Conservation (phyloP, 1,140 invertebrate species). For the Temnothorax longispinosus region DNA sequence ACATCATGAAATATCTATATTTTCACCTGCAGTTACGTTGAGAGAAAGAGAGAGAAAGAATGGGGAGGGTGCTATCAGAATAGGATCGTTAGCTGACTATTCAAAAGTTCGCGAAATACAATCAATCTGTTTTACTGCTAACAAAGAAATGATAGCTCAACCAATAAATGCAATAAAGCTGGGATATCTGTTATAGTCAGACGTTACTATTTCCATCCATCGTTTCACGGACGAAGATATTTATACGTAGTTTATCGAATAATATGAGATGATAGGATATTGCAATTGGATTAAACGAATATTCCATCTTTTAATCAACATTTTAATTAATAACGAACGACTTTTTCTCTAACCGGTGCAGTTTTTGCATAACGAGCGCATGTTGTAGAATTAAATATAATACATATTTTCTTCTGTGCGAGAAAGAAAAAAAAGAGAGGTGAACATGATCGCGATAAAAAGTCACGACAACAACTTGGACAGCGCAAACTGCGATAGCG, state of each 20-base stretch:
- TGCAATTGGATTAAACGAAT: background rate
- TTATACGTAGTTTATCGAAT: background rate
- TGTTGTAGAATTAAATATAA: background rate
- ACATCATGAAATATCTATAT: conserved; percentile 4
- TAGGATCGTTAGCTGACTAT: background rate
- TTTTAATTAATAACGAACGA: background rate
- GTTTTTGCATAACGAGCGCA: background rate
- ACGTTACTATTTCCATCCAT: conserved; percentile 5
- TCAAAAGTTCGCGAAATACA: background rate
- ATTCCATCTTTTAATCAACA: background rate
- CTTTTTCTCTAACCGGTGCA: background rate
- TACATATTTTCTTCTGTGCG: background rate
- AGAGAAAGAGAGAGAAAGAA: no score
- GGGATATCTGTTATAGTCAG: background rate
- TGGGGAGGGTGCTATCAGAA: background rate
- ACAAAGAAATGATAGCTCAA: background rate
- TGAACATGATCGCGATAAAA: background rate
- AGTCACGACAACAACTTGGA: conserved; percentile 3
- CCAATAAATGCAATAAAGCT: conserved; percentile 26
- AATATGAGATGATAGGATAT: background rate
- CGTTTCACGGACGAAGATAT: background rate
- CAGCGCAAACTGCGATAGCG: background rate
- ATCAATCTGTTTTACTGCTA: conserved; percentile 24
- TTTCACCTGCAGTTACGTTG: background rate
- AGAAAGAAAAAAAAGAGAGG: background rate